Conservation (phyloP, 1,140 invertebrate genomes). For the Watersipora subatra region DNA sequence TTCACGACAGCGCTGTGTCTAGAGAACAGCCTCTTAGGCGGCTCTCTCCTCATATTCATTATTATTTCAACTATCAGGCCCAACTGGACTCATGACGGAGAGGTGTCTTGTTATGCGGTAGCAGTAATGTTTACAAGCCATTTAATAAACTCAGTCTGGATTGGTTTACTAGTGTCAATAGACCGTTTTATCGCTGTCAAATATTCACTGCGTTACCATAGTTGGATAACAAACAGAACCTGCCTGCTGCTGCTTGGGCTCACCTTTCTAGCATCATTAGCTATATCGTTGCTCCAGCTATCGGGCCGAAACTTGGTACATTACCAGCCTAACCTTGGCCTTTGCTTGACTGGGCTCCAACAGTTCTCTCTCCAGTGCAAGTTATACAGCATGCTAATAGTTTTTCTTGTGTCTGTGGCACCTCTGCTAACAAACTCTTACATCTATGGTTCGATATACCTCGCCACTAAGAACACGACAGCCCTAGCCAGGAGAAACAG, state of each 20-base stretch:
- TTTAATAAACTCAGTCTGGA: not conserved
- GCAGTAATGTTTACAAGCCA: not conserved
- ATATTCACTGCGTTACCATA: not conserved
- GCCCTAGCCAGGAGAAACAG: conserved; percentile 1
- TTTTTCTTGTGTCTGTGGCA: not conserved
- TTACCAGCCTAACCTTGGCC: not conserved
- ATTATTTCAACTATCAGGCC: not conserved
- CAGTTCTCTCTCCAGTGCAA: not conserved
- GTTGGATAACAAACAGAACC: not conserved
- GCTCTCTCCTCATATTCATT: not conserved
- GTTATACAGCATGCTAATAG: not conserved
- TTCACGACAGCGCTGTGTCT: not conserved
- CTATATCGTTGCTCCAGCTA: not conserved
- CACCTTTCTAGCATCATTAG: not conserved
- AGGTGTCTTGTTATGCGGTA: not conserved
- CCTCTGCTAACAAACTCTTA: not conserved
- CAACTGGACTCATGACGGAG: not conserved
- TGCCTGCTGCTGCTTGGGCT: not conserved
- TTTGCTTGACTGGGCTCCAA: not conserved
- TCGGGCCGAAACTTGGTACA: not conserved
- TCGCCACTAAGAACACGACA: not conserved
- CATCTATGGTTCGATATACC: not conserved
- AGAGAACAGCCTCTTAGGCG: not conserved
- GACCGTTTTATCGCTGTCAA: not conserved
- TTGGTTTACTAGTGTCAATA: not conserved